Conservation (phyloP, 2,113 vertebrate species). For the Phylloscopus whistleri region DNA sequence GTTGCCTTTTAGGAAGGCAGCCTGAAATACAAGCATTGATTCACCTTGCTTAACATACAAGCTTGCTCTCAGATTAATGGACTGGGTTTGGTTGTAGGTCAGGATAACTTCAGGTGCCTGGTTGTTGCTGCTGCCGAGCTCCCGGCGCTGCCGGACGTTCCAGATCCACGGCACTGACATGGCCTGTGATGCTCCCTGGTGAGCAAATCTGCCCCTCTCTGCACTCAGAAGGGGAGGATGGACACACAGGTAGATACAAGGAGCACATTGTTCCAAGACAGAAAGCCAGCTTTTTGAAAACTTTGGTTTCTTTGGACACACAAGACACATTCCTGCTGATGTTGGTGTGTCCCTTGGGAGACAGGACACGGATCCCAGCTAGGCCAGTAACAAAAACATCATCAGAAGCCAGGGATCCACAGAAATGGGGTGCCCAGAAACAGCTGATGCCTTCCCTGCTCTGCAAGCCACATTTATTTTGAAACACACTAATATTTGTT, state of each 20-base stretch:
- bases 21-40: not conserved
- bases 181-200: rapidly evolving
- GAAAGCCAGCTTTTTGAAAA: not conserved
- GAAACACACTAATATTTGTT: not conserved
- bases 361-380: not conserved
- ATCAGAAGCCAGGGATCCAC: not conserved
- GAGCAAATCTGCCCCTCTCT: not conserved
- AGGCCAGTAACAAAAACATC: not conserved
- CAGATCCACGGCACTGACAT: rapidly evolving
- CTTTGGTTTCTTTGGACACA: not conserved
- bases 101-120: not conserved
- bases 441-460: not conserved
- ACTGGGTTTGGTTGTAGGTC: not conserved
- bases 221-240: not conserved
- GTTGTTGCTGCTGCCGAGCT: not conserved
- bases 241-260: not conserved
- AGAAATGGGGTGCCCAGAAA: not conserved
- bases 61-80: not conserved
- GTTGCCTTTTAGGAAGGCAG: not conserved
- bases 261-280: not conserved
- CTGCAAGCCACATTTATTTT: not conserved
- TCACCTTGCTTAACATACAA: not conserved
- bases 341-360: not conserved
- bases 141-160: rapidly evolving
- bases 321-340: not conserved